Evolutionary conservation across 1,140 invertebrate species (phyloP).

Genomic region (Trichonephila clavipes): DNA sequence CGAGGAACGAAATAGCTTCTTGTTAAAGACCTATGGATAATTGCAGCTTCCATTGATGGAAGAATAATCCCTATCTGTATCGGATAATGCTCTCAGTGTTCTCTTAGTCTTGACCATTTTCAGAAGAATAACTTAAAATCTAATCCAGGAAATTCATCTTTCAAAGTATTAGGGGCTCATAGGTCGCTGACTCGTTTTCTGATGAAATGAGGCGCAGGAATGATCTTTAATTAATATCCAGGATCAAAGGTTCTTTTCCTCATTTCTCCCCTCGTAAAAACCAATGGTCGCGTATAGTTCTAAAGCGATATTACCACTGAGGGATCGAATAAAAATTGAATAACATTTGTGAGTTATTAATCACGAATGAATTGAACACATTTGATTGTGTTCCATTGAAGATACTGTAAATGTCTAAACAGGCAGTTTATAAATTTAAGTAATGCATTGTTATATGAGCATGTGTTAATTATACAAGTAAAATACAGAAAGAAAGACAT

Average conservation of each 20-base stretch:
- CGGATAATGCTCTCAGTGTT: slow-evolving; percentile 11
- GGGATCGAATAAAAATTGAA: not conserved
- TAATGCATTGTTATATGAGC: too few relatives aligned
- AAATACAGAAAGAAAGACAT: too few relatives aligned
- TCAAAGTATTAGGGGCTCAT: not conserved
- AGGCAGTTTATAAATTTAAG: too few relatives aligned
- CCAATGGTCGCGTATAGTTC: not conserved
- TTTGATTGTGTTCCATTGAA: too few relatives aligned
- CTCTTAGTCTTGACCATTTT: not conserved
- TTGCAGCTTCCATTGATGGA: not conserved
- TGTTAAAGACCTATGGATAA: slow-evolving; percentile 25
- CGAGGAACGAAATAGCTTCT: not conserved
- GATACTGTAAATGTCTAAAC: too few relatives aligned
- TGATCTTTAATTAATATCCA: slow-evolving; percentile 38
- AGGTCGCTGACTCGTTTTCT: not conserved
- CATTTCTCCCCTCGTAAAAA: not conserved
- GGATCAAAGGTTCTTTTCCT: not conserved
- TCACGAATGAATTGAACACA: too few relatives aligned
- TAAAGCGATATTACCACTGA: not conserved
- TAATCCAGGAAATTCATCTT: slow-evolving; percentile 6
- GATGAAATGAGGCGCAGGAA: slow-evolving; percentile 19
- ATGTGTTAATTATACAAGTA: too few relatives aligned
- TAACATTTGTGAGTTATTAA: not conserved
- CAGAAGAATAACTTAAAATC: slow-evolving; percentile 23
- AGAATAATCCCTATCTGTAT: slow-evolving; percentile 4